Conservation (phyloP, 2,113 vertebrate genomes). For the Abramis brama region DNA sequence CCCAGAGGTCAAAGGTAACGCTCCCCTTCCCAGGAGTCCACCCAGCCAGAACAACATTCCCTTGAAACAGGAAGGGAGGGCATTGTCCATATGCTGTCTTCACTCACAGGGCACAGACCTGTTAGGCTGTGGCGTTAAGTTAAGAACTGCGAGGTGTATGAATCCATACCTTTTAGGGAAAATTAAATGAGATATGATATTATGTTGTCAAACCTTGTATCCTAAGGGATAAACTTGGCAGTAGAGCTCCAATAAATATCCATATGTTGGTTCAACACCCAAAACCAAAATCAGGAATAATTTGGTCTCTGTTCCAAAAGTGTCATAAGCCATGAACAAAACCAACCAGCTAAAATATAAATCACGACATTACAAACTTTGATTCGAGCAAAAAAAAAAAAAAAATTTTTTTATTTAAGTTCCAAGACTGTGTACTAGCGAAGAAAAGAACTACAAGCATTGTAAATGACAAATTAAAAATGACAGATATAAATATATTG, state of each 20-base stretch:
- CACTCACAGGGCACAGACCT: conserved; percentile 50
- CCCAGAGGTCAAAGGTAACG: conserved; percentile 73
- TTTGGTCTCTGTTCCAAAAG: neutral
- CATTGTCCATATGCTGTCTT: conserved; percentile 81
- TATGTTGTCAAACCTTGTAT: conserved; percentile 24
- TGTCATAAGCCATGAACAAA: neutral
- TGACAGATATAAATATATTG: no score
- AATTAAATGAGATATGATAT: neutral
- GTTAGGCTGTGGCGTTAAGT: conserved; percentile 21
- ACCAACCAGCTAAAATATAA: neutral
- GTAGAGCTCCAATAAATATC: neutral
- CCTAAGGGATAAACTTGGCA: conserved; percentile 6
- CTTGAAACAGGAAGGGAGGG: conserved; percentile 79
- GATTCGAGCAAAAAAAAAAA: neutral
- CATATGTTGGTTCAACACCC: conserved; percentile 2
- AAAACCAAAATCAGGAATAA: neutral
- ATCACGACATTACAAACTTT: neutral
- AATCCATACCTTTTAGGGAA: neutral
- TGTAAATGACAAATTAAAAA: neutral
- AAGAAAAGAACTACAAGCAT: neutral
- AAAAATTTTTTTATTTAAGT: neutral
- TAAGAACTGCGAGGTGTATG: conserved; percentile 16
- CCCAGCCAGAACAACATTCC: conserved; percentile 65
- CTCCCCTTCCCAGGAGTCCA: conserved; percentile 73
- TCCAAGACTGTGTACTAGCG: neutral